Conservation (phyloP, 2,113 vertebrate genomes). For the Phodopus roborovskii region DNA sequence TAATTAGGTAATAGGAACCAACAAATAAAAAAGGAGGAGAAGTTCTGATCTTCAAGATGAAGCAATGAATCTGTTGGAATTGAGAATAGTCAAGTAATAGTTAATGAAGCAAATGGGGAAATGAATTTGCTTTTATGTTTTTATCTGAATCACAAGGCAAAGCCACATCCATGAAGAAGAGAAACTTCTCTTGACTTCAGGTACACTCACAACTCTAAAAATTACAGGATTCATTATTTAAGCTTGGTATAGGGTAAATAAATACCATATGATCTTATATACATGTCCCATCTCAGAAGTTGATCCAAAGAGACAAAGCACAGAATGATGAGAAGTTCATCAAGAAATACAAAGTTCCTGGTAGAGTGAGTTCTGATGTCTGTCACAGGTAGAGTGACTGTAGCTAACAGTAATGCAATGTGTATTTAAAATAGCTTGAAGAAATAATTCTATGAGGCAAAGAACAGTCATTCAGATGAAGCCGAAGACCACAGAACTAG, state of each 20-base stretch:
- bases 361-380: not conserved
- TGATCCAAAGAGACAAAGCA: not conserved
- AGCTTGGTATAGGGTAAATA: not conserved
- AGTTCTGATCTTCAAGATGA: not conserved
- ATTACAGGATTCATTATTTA: not conserved
- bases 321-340: not conserved
- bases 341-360: not conserved
- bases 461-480: not conserved
- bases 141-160: not conserved
- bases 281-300: not conserved
- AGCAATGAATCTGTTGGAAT: not conserved
- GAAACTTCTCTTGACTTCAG: not conserved
- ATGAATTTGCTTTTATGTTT: not conserved
- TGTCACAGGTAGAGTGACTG: not conserved
- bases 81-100: not conserved
- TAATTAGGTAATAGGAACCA: not conserved
- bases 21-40: not conserved
- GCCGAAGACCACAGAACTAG: not conserved
- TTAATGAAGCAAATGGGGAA: not conserved
- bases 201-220: not conserved
- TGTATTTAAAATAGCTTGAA: not conserved
- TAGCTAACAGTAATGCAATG: not conserved
- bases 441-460: not conserved
- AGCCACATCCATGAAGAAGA: not conserved
- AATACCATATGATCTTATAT: not conserved